Conservation (phyloP, 2,888 invertebrate genomes). For the Oxystoma pomonae region DNA sequence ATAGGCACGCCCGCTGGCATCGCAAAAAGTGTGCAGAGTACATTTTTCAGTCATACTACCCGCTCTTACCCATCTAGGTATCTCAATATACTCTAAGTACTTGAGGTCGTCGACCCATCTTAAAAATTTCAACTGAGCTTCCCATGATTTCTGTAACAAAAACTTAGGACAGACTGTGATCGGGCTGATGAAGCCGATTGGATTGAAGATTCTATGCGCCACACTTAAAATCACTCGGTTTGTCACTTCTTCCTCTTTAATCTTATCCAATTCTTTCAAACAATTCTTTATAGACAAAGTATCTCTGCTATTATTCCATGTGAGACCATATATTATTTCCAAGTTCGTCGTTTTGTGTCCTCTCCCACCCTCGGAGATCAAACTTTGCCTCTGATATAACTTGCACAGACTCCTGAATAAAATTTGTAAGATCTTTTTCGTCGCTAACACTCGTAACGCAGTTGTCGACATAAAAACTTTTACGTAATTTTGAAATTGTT, state of each 20-base stretch:
- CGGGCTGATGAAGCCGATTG: conserved; percentile 16
- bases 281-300: conserved; percentile 7
- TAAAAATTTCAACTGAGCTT: conserved; percentile 11
- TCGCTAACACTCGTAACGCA: conserved; percentile 20
- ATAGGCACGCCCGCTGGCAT: conserved; percentile 14
- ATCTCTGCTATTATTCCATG: conserved; percentile 14
- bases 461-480: conserved; percentile 27
- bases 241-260: conserved; percentile 5
- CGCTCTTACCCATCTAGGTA: conserved; percentile 17
- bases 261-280: background rate
- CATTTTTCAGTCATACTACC: conserved; percentile 1
- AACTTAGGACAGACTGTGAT: conserved; percentile 18
- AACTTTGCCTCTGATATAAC: conserved; percentile 20
- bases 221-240: conserved; percentile 13
- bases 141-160: conserved; percentile 16
- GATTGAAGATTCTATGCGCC: conserved; percentile 16
- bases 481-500: too few species aligned
- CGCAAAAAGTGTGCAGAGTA: conserved; percentile 20
- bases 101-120: conserved; percentile 15
- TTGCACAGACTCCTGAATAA: conserved; percentile 15
- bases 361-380: conserved; percentile 25
- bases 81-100: conserved; percentile 10
- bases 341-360: conserved; percentile 3
- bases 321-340: conserved; percentile 8
- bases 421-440: conserved; percentile 6